phyloP scores from a whole-genome alignment of 2,113 vertebrate genomes.

The Monopterus albus region DNA sequence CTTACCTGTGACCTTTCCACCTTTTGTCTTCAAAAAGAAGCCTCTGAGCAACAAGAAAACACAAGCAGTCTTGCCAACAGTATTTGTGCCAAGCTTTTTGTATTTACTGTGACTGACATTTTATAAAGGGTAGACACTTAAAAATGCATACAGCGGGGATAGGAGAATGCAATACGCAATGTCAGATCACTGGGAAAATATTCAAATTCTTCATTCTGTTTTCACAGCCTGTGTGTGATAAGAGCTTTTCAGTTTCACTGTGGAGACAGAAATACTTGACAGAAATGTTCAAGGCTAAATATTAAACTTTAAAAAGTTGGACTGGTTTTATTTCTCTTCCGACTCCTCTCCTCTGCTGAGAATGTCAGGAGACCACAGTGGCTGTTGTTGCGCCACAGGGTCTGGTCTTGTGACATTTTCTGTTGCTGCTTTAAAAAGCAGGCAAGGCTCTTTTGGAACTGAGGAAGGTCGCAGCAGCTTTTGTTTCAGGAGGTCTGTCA shows the following conservation, averaged over 20 bases:
- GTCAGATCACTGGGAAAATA: slow-evolving; percentile 24
- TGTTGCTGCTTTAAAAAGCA: slow-evolving; percentile 6
- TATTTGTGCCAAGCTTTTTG: not conserved
- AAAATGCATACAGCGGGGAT: not conserved
- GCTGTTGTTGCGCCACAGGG: slow-evolving; percentile 28
- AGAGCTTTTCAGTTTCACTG: slow-evolving; percentile 28
- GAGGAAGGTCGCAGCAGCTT: slow-evolving; percentile 42
- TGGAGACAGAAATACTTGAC: slow-evolving; percentile 15
- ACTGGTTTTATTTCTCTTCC: slow-evolving; percentile 28
- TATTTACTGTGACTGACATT: slow-evolving; percentile 37
- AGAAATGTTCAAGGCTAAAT: slow-evolving; percentile 47
- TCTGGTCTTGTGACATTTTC: not conserved
- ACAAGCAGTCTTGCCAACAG: not conserved
- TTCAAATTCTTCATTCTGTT: slow-evolving; percentile 25
- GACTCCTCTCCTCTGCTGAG: slow-evolving; percentile 45
- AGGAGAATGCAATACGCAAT: slow-evolving; percentile 53
- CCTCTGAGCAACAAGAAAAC: not conserved
- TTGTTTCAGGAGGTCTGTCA: slow-evolving; percentile 16
- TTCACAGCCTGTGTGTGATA: slow-evolving; percentile 40
- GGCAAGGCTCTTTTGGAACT: slow-evolving; percentile 1
- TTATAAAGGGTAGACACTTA: slow-evolving; percentile 21
- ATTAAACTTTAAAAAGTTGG: slow-evolving; percentile 51
- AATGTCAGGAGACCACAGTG: slow-evolving; percentile 25
- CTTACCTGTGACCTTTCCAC: slow-evolving; percentile 9
- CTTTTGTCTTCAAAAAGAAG: not conserved